A percentile compares a stretch with the other conserved stretches of the same genome.
Conservation (phyloP, 2,113 vertebrate genomes). For the Trematocara macrostoma region DNA sequence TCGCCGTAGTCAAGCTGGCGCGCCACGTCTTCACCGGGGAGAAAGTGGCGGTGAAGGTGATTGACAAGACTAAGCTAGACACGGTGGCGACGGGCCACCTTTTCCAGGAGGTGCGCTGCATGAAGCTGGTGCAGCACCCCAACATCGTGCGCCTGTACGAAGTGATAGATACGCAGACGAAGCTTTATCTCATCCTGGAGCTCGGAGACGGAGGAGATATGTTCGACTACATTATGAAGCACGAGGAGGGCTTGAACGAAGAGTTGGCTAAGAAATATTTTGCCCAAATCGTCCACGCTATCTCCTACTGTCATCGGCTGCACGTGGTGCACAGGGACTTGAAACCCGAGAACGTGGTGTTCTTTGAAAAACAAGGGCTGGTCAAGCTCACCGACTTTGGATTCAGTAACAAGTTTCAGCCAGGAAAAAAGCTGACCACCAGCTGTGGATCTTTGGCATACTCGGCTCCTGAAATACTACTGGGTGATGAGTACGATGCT, state of each 20-base stretch:
- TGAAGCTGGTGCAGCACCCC: constrained; percentile 97
- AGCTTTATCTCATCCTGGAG: constrained; percentile 95
- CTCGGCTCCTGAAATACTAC: constrained; percentile 94
- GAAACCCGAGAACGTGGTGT: constrained; percentile 97
- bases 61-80: constrained; percentile 98
- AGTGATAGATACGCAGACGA: constrained; percentile 97
- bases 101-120: constrained; percentile 97
- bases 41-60: constrained; percentile 97
- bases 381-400: constrained; percentile 98
- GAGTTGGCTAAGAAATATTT: constrained; percentile 97
- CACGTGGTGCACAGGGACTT: constrained; percentile 97
- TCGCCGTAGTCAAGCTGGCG: constrained; percentile 95
- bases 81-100: constrained; percentile 91
- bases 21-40: constrained; percentile 97
- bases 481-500: constrained; percentile 96
- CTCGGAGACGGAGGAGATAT: constrained; percentile 96
- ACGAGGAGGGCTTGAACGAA: constrained; percentile 94
- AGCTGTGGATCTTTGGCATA: constrained; percentile 96
- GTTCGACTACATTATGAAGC: constrained; percentile 99
- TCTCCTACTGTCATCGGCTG: constrained; percentile 97
- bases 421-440: constrained; percentile 96
- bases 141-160: constrained; percentile 97
- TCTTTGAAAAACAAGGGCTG: constrained; percentile 97
- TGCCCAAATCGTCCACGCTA: constrained; percentile 96
- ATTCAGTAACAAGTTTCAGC: constrained; percentile 99